Percentiles rank a stretch among this genome's conserved stretches.
Evolutionary conservation across 2,797 vertebrate genomes (phyloP).

Genomic region (Enteromius mattozi): DNA sequence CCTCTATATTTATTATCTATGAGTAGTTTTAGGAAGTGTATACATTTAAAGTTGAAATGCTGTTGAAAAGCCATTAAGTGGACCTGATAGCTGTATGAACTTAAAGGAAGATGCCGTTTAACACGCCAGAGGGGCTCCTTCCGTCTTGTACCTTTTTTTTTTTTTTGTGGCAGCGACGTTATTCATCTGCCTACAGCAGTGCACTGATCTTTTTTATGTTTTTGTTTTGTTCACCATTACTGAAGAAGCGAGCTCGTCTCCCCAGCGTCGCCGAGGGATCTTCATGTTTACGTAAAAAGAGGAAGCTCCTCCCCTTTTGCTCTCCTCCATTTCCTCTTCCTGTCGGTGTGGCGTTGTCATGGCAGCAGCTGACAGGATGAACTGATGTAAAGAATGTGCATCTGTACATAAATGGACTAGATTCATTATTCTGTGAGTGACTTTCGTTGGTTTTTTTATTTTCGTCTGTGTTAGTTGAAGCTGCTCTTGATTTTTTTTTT

Average conservation of each 20-base stretch:
- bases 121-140: conserved; percentile 65
- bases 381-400: conserved; percentile 91
- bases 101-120: conserved; percentile 40
- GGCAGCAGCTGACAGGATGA: conserved; percentile 58
- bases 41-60: conserved; percentile 25
- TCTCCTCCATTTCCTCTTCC: conserved; percentile 60
- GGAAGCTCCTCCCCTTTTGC: conserved; percentile 22
- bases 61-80: conserved; percentile 43
- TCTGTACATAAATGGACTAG: conserved; percentile 90
- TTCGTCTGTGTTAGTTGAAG: conserved; percentile 85
- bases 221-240: conserved; percentile 64
- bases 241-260: conserved; percentile 69
- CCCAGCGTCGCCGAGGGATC: conserved; percentile 72
- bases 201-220: conserved; percentile 85
- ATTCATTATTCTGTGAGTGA: conserved; percentile 76
- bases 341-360: conserved; percentile 66
- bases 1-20: conserved; percentile 71
- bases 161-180: conserved; percentile 42
- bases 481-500: conserved; percentile 82
- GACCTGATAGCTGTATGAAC: conserved; percentile 28
- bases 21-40: conserved; percentile 50
- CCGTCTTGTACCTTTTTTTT: conserved; percentile 58
- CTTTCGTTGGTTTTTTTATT: conserved; percentile 64
- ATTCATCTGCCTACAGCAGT: conserved; percentile 78
- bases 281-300: conserved; percentile 59